phyloP scores from a whole-genome alignment of 1,140 invertebrate genomes.

The Dendrolimus punctatus region DNA sequence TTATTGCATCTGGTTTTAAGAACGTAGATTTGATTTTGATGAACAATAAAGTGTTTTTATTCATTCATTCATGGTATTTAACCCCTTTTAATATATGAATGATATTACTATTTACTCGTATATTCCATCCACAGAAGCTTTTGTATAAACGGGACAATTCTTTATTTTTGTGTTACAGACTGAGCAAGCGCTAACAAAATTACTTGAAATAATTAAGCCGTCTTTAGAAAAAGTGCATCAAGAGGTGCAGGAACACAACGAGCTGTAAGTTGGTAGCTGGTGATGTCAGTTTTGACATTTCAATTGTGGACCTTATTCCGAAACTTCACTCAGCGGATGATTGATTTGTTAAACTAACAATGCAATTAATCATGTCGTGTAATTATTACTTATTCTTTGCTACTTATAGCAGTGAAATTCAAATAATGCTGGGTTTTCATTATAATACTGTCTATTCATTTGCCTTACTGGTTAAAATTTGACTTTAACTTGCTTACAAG shows the following conservation, averaged over 20 bases:
- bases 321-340: background rate
- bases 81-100: no score
- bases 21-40: no score
- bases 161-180: conserved; percentile 59
- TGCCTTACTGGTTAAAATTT: no score
- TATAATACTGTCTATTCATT: no score
- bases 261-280: conserved; percentile 27
- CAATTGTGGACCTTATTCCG: background rate
- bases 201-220: conserved; percentile 78
- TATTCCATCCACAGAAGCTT: background rate
- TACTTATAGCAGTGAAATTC: no score
- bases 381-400: no score
- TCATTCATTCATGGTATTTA: no score
- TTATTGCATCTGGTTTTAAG: no score
- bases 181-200: conserved; percentile 76
- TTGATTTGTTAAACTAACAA: background rate
- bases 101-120: background rate
- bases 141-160: background rate
- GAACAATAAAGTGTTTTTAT: no score
- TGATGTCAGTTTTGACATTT: conserved; percentile 6
- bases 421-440: no score
- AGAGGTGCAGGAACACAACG: conserved; percentile 23
- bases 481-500: no score
- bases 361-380: no score
- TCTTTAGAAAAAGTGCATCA: conserved; percentile 51